Evolutionary conservation across 2,888 invertebrate genomes (phyloP).

Genomic region (Cataglyphis albicans): DNA sequence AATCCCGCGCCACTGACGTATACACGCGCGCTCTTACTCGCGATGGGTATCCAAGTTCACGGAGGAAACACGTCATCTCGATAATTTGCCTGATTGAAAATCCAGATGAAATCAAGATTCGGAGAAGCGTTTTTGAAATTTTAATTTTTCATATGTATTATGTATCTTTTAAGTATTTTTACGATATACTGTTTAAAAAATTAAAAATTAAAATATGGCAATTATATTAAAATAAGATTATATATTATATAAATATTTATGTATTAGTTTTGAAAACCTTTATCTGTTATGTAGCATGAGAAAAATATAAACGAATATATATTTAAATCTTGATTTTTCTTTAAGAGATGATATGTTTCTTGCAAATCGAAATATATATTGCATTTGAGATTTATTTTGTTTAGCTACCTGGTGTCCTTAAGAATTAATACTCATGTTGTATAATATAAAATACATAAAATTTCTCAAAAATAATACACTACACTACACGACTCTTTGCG

Average conservation of each 20-base stretch:
- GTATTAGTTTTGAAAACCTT: no score
- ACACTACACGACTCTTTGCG: background rate
- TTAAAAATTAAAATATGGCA: background rate
- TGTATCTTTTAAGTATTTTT: background rate
- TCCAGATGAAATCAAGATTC: no score
- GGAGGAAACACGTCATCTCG: background rate
- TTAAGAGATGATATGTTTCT: background rate
- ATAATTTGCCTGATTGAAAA: background rate
- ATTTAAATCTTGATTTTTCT: background rate
- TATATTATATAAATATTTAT: no score
- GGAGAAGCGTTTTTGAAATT: background rate
- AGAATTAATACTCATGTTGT: background rate
- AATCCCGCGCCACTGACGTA: constrained; percentile 15
- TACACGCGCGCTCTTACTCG: background rate
- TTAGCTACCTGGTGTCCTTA: background rate
- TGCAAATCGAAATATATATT: background rate
- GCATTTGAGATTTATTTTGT: no score
- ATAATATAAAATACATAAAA: background rate
- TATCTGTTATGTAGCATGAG: background rate
- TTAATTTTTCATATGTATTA: background rate
- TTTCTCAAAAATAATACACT: background rate
- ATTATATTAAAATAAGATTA: background rate
- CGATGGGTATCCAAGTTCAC: background rate
- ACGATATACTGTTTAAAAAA: background rate
- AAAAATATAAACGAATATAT: background rate